Evolutionary conservation across 2,888 invertebrate species (phyloP).

Genomic region (Acrocyrtus sp.): DNA sequence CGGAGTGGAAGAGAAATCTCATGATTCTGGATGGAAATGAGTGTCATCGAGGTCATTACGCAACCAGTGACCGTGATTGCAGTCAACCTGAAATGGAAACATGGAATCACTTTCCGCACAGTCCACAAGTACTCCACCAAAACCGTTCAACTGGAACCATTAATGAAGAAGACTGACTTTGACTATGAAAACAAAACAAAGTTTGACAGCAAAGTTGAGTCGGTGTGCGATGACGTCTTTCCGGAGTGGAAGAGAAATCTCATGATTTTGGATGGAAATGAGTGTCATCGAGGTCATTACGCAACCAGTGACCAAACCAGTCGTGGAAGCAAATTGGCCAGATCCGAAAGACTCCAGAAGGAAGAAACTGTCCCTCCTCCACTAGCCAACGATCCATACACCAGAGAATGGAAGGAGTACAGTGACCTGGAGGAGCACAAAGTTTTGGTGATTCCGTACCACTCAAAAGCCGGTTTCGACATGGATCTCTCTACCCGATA

Average conservation of each 20-base stretch:
- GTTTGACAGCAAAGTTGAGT: slow-evolving; percentile 35
- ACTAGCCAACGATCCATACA: background rate
- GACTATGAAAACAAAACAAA: slow-evolving; percentile 52
- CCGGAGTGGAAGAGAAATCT: slow-evolving; percentile 22
- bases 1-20: slow-evolving; percentile 17
- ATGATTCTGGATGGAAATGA: slow-evolving; percentile 51
- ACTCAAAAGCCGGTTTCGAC: slow-evolving; percentile 48
- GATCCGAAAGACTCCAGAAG: background rate
- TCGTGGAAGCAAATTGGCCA: background rate
- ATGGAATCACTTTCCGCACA: slow-evolving; percentile 45
- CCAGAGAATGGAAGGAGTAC: slow-evolving; percentile 31
- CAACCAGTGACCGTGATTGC: too few species aligned
- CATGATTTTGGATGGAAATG: slow-evolving; percentile 49
- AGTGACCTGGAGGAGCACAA: slow-evolving; percentile 47
- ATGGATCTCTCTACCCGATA: slow-evolving; percentile 43
- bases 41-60: slow-evolving; percentile 34
- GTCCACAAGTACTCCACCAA: slow-evolving; percentile 15
- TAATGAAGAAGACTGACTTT: slow-evolving; percentile 34
- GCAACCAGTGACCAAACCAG: background rate
- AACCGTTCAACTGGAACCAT: slow-evolving; percentile 24
- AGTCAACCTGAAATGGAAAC: slow-evolving; percentile 48
- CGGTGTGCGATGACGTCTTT: slow-evolving; percentile 35
- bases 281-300: slow-evolving; percentile 28
- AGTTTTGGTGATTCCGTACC: slow-evolving; percentile 43
- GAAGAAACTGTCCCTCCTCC: background rate